Conservation (phyloP, 2,797 vertebrate species). For the Arrhamphus sclerolepis region DNA sequence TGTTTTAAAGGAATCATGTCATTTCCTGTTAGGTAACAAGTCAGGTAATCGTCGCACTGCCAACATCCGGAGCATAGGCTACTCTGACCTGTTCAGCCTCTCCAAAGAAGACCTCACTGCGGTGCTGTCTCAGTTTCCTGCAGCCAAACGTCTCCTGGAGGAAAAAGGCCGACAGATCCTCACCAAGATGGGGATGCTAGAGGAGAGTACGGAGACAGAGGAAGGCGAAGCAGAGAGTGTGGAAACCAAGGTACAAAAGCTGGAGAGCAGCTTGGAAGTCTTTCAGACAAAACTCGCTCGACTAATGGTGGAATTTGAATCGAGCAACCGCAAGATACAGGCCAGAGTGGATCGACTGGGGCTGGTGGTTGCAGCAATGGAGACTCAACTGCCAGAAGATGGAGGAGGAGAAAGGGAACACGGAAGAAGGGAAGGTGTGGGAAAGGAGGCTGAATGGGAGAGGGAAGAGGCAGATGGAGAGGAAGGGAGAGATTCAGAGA, state of each 20-base stretch:
- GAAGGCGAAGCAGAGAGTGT: constrained; percentile 56
- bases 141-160: constrained; percentile 86
- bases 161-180: constrained; percentile 93
- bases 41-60: constrained; percentile 93
- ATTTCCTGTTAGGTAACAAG: constrained; percentile 83
- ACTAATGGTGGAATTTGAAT: constrained; percentile 85
- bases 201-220: constrained; percentile 62
- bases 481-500: constrained; percentile 29
- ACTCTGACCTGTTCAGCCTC: constrained; percentile 93
- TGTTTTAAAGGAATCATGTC: not conserved
- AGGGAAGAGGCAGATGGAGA: constrained; percentile 65
- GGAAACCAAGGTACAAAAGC: constrained; percentile 83
- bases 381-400: constrained; percentile 29
- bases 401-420: constrained; percentile 10
- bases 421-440: constrained; percentile 55
- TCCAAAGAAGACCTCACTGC: constrained; percentile 90
- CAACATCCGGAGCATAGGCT: constrained; percentile 91
- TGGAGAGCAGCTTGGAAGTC: constrained; percentile 86
- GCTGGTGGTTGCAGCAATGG: constrained; percentile 55
- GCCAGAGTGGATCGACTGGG: constrained; percentile 73
- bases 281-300: constrained; percentile 83
- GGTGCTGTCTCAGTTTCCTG: constrained; percentile 88
- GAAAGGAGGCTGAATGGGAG: constrained; percentile 51
- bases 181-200: constrained; percentile 88
- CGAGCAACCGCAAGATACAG: constrained; percentile 72